Conservation (phyloP, 2,888 invertebrate species). For the Prosapia bicincta region DNA sequence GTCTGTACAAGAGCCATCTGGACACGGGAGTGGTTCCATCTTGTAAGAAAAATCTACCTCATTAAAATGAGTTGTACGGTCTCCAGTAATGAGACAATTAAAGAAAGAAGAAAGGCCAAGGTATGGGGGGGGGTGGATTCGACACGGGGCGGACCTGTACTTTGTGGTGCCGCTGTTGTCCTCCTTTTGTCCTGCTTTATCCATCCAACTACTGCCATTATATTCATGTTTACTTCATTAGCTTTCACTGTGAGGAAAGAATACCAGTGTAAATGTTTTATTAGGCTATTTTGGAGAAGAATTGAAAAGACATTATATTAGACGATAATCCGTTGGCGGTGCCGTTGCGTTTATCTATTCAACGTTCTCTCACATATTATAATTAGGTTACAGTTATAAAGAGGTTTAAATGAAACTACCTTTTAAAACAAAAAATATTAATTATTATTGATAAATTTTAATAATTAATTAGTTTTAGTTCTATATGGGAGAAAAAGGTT, state of each 20-base stretch:
- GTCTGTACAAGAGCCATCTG: not conserved
- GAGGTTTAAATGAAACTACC: too few relatives aligned
- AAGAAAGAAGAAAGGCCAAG: not conserved
- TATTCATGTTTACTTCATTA: not conserved
- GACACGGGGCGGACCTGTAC: conserved; percentile 1
- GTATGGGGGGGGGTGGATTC: not conserved
- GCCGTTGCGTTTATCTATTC: not conserved
- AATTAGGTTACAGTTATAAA: too few relatives aligned
- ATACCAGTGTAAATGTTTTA: not conserved
- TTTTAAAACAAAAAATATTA: too few relatives aligned
- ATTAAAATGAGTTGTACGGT: conserved; percentile 2
- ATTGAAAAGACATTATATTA: not conserved
- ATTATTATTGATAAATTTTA: too few relatives aligned
- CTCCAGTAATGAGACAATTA: not conserved
- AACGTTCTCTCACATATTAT: too few relatives aligned
- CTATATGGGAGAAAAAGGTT: too few relatives aligned
- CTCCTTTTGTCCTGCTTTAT: not conserved
- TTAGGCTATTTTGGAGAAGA: not conserved
- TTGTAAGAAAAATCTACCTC: conserved; percentile 2
- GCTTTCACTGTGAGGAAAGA: not conserved
- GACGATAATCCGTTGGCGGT: not conserved
- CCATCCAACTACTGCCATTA: not conserved
- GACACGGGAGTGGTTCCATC: not conserved
- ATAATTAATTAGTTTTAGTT: too few relatives aligned
- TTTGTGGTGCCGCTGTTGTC: not conserved